phyloP scores from a whole-genome alignment of 2,888 invertebrate species.

The Xestia sexstrigata region DNA sequence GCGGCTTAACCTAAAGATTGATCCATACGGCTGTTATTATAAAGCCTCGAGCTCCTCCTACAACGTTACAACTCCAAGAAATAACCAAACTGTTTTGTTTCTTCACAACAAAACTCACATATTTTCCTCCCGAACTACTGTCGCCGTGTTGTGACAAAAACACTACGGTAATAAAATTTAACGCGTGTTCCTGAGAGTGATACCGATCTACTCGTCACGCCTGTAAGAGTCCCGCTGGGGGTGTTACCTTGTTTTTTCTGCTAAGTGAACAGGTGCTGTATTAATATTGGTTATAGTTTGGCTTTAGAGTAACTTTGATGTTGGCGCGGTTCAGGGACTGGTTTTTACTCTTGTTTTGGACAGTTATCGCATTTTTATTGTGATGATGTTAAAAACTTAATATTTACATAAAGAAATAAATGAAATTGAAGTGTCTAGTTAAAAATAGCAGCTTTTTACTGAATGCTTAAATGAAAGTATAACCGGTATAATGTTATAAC shows the following conservation, averaged over 20 bases:
- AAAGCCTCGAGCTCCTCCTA: background rate
- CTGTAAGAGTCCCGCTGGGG: conserved; percentile 29
- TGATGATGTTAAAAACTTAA: too few species aligned
- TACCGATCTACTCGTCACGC: conserved; percentile 22
- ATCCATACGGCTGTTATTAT: too few species aligned
- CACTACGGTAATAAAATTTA: conserved; percentile 49
- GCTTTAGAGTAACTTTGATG: background rate
- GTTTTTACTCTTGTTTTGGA: background rate
- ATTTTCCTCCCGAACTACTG: background rate
- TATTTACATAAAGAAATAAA: too few species aligned
- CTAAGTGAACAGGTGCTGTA: conserved; percentile 27
- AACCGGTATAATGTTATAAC: too few species aligned
- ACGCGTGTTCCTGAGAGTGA: conserved; percentile 36
- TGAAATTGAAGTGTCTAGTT: too few species aligned
- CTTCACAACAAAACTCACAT: background rate
- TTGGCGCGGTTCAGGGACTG: background rate
- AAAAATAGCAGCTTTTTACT: too few species aligned
- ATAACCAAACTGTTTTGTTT: conserved; percentile 2
- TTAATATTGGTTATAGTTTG: background rate
- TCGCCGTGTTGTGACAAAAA: conserved; percentile 37
- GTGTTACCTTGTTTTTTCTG: background rate
- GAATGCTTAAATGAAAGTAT: too few species aligned
- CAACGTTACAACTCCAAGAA: background rate
- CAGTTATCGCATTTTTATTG: background rate
- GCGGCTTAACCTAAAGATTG: too few species aligned